Evolutionary conservation across 92 coral and sea anemone species (phyloP).

Genomic region (Bergia puertoricense): DNA sequence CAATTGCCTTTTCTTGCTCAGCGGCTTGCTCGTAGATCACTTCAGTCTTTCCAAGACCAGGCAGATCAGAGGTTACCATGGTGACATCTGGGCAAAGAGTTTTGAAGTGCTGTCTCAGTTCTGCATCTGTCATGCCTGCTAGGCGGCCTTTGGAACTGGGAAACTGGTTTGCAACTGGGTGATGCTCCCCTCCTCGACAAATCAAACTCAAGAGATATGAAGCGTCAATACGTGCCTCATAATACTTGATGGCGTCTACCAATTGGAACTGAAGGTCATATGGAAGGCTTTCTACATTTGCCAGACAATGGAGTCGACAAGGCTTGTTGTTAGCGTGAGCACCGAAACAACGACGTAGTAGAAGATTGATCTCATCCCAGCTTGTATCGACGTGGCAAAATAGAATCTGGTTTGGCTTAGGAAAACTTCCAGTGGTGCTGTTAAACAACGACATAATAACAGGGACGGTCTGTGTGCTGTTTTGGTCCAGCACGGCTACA

Average conservation of each 20-base stretch:
- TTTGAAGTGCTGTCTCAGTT: background rate
- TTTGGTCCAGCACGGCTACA: constrained; percentile 59
- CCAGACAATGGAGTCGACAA: constrained; percentile 57
- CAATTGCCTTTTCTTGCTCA: constrained; percentile 54
- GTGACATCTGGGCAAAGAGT: constrained; percentile 56
- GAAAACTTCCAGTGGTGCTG: constrained; percentile 23
- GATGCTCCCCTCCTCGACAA: constrained; percentile 78
- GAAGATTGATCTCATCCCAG: constrained; percentile 70
- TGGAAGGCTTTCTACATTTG: constrained; percentile 69
- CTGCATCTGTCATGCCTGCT: background rate
- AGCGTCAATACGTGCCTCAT: constrained; percentile 17
- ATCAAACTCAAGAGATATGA: constrained; percentile 61
- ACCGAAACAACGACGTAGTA: constrained; percentile 56
- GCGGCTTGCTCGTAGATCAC: constrained; percentile 53
- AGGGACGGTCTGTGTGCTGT: constrained; percentile 61
- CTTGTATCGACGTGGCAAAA: constrained; percentile 59
- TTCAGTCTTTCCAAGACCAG: constrained; percentile 89
- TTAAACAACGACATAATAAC: constrained; percentile 62
- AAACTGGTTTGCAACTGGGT: constrained; percentile 73
- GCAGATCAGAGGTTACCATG: constrained; percentile 74
- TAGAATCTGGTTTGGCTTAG: constrained; percentile 59
- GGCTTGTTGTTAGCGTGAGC: background rate
- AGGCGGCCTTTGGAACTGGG: constrained; percentile 48
- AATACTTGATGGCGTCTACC: constrained; percentile 58
- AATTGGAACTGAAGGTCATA: constrained; percentile 70